Evolutionary conservation across 2,113 vertebrate species (phyloP).

Genomic region (Ptychochromis oligacanthus): DNA sequence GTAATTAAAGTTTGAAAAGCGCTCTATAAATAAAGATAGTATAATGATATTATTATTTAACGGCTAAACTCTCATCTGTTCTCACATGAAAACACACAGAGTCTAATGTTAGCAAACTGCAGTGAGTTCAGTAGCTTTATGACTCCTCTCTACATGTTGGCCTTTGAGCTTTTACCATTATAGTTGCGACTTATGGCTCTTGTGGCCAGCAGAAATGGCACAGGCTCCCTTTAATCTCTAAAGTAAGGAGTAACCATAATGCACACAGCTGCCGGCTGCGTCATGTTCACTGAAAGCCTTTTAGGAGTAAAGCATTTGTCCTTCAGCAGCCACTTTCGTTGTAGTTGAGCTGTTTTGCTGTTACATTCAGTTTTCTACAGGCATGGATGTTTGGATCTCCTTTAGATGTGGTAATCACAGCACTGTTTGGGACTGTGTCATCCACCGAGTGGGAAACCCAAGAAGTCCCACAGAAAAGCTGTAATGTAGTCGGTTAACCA

Average conservation of each 20-base stretch:
- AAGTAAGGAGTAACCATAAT: neutral
- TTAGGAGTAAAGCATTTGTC: neutral
- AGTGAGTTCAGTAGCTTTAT: neutral
- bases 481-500: neutral
- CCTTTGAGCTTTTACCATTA: neutral
- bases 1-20: neutral
- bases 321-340: neutral
- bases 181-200: neutral
- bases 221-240: neutral
- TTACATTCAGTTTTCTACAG: neutral
- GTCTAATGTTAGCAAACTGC: neutral
- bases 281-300: neutral
- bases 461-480: neutral
- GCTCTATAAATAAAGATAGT: neutral
- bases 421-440: neutral
- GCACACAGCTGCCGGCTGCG: neutral
- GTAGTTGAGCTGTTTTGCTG: neutral
- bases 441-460: neutral
- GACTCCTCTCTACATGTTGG: neutral
- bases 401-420: neutral
- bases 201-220: neutral
- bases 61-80: neutral
- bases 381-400: neutral
- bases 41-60: neutral
- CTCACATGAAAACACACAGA: neutral